These are phyloP conservation scores for Beris morrisii DNA, from an alignment of 2,888 invertebrate species.

Conservation along the genomic window DNA sequence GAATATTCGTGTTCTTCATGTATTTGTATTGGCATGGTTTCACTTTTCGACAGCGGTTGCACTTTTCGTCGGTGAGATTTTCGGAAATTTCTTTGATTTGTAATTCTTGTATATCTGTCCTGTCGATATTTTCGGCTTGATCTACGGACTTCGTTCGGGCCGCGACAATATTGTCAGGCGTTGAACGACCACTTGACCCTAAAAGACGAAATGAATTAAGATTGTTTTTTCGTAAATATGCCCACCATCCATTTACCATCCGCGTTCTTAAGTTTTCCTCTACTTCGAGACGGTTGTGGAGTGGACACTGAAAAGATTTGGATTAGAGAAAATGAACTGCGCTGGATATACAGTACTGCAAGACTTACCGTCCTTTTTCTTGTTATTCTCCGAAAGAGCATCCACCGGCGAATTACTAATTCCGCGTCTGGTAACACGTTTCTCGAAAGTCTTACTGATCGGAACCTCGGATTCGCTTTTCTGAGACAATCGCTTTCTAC, in stretches of 20 bases:
- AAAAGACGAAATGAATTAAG: not conserved
- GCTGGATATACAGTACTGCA: too few species aligned
- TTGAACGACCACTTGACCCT: slow-evolving; percentile 9
- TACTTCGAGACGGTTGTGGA: too few species aligned
- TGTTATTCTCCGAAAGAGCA: too few species aligned
- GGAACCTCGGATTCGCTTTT: too few species aligned
- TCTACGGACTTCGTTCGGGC: slow-evolving; percentile 15
- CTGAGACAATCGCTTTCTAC: too few species aligned
- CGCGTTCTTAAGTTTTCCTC: too few species aligned
- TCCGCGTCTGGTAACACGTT: too few species aligned
- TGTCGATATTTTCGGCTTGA: slow-evolving; percentile 39
- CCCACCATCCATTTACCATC: slow-evolving; percentile 1
- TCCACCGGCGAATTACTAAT: too few species aligned
- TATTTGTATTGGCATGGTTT: slow-evolving; percentile 54
- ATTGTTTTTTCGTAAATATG: not conserved
- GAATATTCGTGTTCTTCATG: slow-evolving; percentile 49
- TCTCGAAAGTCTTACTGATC: too few species aligned
- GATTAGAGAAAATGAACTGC: too few species aligned
- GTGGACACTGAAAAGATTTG: too few species aligned
- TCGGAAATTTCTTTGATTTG: slow-evolving; percentile 57
- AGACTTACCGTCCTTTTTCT: slow-evolving; percentile 6
- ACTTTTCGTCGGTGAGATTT: slow-evolving; percentile 50
- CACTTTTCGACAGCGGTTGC: slow-evolving; percentile 57
- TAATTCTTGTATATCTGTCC: slow-evolving; percentile 49
- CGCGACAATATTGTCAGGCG: not conserved